Base-by-base conservation (phyloP, 2,113 vertebrate genomes). In the Thalassoma bifasciatum region DNA sequence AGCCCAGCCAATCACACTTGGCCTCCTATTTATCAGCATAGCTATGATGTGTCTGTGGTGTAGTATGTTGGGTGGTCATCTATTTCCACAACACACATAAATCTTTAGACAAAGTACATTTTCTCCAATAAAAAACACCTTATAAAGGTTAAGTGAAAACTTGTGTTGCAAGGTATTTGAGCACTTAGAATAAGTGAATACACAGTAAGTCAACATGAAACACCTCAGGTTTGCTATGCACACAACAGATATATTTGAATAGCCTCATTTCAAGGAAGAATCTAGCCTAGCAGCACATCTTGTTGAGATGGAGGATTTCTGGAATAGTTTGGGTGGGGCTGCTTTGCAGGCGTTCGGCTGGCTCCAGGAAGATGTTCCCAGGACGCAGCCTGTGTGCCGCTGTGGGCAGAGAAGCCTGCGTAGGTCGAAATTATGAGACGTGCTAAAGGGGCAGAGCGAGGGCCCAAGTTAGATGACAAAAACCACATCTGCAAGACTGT, bases 281-380 rank as follows among this genome's bases (percentile, higher is more conserved):
- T 26, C 47, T 59, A 50, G 65, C 70, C 24, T n/a, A 38, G 60
- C 56, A 78, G 34, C 24, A 78, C 17, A 60, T 42, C 38, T 30
- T 54, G 17, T 40, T 65, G 51, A 57, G 21, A 42, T 79, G 49
- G 49, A 65, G 61, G 30, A 79, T 71, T n/a, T 77, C 49, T 81
- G 79, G 66, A 88, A 88, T 88, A 79, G 81, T 9, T 56, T 72
- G 88, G 90, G 90, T 72, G 85, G 53, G 77, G 85, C 86, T 23
- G 75, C 69, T 65, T 65, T 59, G n/a, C 67, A 66, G 59, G 37
- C 63, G n/a, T 67, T 65, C 63, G 68, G 30, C 69, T 84, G 77
- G 78, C 84, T 90, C 61, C 58, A 62, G 44, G 71, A 83, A 79
- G 82, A 83, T 88, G 84, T 71, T 85, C 49, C 42, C 57, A 52